Conservation (phyloP, 2,888 invertebrate species). For the Erannis defoliaria region DNA sequence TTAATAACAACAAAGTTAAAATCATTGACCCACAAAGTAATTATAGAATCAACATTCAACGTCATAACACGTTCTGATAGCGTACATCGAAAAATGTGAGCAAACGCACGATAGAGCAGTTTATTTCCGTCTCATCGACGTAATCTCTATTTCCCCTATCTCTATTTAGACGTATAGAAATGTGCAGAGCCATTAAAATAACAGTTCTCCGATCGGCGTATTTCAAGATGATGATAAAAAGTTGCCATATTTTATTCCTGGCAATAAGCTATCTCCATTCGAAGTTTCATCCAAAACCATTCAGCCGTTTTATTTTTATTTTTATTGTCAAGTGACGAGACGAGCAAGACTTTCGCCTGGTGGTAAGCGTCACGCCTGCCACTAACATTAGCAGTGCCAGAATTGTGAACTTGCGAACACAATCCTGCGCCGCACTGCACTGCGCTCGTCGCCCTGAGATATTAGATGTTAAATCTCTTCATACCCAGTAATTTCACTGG, state of each 20-base stretch:
- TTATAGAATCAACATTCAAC: slow-evolving; percentile 7
- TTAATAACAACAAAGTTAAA: slow-evolving; percentile 5
- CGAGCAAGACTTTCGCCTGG: too few relatives aligned
- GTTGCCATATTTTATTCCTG: neutral
- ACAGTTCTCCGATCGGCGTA: neutral
- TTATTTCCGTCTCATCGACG: slow-evolving; percentile 20
- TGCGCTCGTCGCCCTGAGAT: too few relatives aligned
- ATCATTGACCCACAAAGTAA: slow-evolving; percentile 18
- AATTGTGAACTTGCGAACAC: too few relatives aligned
- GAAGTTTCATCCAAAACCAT: too few relatives aligned
- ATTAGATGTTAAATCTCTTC: too few relatives aligned
- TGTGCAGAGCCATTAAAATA: slow-evolving; percentile 2
- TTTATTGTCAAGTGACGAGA: too few relatives aligned
- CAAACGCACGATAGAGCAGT: slow-evolving; percentile 10
- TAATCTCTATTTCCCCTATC: slow-evolving; percentile 19
- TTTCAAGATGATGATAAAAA: neutral
- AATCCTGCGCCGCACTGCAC: too few relatives aligned
- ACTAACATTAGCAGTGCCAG: too few relatives aligned
- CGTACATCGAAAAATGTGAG: slow-evolving; percentile 10
- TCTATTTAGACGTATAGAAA: slow-evolving; percentile 13
- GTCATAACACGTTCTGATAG: slow-evolving; percentile 10
- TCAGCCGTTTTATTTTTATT: too few relatives aligned
- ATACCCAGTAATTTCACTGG: too few relatives aligned
- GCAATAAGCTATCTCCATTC: too few relatives aligned
- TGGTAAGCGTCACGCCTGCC: too few relatives aligned